phyloP scores from a whole-genome alignment of 2,888 invertebrate species.

The Lepas anatifera region DNA sequence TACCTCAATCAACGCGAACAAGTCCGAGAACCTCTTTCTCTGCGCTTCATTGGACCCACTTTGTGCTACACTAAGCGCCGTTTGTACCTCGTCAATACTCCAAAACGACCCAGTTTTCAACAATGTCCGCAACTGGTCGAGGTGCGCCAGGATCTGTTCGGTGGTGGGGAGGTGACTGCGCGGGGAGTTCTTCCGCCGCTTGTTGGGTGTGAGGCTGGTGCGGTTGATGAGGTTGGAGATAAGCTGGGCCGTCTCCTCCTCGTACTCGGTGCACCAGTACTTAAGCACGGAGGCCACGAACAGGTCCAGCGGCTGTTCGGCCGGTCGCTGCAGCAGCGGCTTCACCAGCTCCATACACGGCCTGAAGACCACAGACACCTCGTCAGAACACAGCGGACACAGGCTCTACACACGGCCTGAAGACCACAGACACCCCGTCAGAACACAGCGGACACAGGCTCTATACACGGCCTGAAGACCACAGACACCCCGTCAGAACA shows the following conservation, averaged over 20 bases:
- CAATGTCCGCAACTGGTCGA: slow-evolving; percentile 73
- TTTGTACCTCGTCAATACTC: slow-evolving; percentile 79
- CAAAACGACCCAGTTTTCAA: slow-evolving; percentile 46
- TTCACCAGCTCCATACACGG: slow-evolving; percentile 75
- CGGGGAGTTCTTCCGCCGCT: slow-evolving; percentile 58
- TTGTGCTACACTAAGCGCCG: slow-evolving; percentile 73
- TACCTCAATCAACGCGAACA: slow-evolving; percentile 53
- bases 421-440: no score
- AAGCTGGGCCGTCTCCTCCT: slow-evolving; percentile 55
- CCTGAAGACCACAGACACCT: no score
- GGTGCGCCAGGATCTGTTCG: slow-evolving; percentile 75
- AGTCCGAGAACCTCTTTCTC: slow-evolving; percentile 78
- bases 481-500: no score
- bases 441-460: no score
- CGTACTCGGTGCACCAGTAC: slow-evolving; percentile 87
- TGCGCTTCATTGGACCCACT: slow-evolving; percentile 75
- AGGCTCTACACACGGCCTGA: background rate
- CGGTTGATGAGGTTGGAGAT: slow-evolving; percentile 35
- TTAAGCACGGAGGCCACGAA: slow-evolving; percentile 84
- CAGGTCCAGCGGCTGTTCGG: slow-evolving; percentile 48
- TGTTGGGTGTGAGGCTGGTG: slow-evolving; percentile 70
- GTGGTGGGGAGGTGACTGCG: slow-evolving; percentile 30
- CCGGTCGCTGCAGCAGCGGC: slow-evolving; percentile 55
- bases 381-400: no score
- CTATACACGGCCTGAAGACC: slow-evolving; percentile 8